Percentiles rank a stretch among this genome's conserved stretches.
Evolutionary conservation across 1,140 invertebrate species (phyloP).

Genomic region (Drosophila suzukii): DNA sequence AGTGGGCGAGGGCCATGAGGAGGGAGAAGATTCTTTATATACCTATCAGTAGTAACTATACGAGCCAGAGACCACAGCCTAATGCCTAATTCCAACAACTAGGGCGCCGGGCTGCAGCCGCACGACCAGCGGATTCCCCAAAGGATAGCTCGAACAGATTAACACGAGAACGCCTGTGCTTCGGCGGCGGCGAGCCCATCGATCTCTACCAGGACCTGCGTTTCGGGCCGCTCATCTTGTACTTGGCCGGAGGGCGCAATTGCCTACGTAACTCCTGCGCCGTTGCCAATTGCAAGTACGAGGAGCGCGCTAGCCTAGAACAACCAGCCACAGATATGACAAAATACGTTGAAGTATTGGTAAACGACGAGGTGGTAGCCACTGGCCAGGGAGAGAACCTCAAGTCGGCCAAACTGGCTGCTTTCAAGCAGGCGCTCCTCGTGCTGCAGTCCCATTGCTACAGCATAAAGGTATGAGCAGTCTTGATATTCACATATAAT

Average conservation of each 20-base stretch:
- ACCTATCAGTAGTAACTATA: slow-evolving; percentile 51
- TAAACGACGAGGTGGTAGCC: slow-evolving; percentile 82
- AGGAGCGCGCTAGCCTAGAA: slow-evolving; percentile 37
- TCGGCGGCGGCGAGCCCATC: slow-evolving; percentile 60
- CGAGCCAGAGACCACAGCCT: slow-evolving; percentile 56
- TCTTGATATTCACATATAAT: not conserved
- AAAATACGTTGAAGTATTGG: slow-evolving; percentile 48
- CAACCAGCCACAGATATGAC: slow-evolving; percentile 5
- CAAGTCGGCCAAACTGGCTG: slow-evolving; percentile 85
- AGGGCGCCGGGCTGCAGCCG: slow-evolving; percentile 46
- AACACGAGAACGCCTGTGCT: slow-evolving; percentile 46
- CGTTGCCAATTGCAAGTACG: slow-evolving; percentile 45
- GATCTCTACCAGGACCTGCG: slow-evolving; percentile 59
- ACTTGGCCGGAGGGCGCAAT: slow-evolving; percentile 59
- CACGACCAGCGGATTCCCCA: not conserved
- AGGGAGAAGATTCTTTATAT: slow-evolving; percentile 47
- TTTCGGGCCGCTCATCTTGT: slow-evolving; percentile 56
- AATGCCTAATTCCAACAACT: slow-evolving; percentile 66
- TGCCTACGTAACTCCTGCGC: slow-evolving; percentile 63
- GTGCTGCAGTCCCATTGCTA: slow-evolving; percentile 85
- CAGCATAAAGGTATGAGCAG: slow-evolving; percentile 85
- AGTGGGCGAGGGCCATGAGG: slow-evolving; percentile 24
- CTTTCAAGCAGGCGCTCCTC: slow-evolving; percentile 82
- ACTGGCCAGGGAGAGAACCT: slow-evolving; percentile 64
- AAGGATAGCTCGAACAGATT: slow-evolving; percentile 11